Conservation (phyloP, 2,888 invertebrate genomes). For the Cheilosia urbana region DNA sequence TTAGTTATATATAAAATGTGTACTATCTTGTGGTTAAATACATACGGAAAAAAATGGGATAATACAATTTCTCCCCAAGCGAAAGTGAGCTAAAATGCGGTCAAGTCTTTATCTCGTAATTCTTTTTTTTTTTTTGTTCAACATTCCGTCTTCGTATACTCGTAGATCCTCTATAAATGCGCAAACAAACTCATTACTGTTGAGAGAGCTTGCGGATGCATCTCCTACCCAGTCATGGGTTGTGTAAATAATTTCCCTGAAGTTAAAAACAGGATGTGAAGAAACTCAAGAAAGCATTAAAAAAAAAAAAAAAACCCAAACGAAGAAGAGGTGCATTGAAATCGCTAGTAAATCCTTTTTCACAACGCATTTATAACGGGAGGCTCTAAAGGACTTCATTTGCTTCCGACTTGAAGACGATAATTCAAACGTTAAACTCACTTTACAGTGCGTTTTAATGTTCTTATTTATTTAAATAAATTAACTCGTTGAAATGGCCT, state of each 20-base stretch:
- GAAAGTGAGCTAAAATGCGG: constrained; percentile 23
- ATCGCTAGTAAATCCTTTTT: constrained; percentile 8
- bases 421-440: constrained; percentile 62
- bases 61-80: neutral
- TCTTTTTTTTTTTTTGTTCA: neutral
- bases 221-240: neutral
- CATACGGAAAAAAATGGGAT: neutral
- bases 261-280: constrained; percentile 4
- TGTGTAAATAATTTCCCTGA: constrained; percentile 51
- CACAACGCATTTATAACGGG: constrained; percentile 25
- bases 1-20: no score
- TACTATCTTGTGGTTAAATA: no score
- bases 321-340: neutral
- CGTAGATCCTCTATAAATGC: constrained; percentile 17
- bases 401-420: constrained; percentile 49
- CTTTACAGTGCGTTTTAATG: constrained; percentile 39
- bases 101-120: constrained; percentile 22
- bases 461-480: constrained; percentile 65
- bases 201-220: constrained; percentile 3
- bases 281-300: constrained; percentile 4
- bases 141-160: neutral
- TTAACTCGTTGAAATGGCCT: constrained; percentile 21
- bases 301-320: neutral
- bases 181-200: constrained; percentile 34
- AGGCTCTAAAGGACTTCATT: constrained; percentile 33